Conservation (phyloP, 2,888 invertebrate genomes). For the Mechanitis mazaeus region DNA sequence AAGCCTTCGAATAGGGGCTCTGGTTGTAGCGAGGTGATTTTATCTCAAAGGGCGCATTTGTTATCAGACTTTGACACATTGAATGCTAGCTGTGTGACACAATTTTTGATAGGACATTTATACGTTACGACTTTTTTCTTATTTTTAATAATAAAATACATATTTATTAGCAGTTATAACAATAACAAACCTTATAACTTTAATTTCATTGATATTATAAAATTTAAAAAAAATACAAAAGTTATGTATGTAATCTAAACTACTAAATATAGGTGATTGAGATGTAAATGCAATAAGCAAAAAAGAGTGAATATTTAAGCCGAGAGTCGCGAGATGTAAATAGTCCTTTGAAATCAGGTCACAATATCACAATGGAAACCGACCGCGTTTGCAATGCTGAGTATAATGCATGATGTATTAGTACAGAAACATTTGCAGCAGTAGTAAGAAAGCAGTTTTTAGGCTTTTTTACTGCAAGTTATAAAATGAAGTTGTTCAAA, state of each 20-base stretch:
- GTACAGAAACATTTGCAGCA: constrained; percentile 30
- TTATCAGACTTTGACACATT: constrained; percentile 38
- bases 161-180: not conserved
- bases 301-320: constrained; percentile 15
- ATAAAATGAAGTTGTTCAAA: too few species aligned
- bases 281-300: constrained; percentile 4
- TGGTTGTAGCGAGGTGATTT: constrained; percentile 33
- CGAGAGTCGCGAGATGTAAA: constrained; percentile 36
- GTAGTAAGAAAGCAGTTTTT: constrained; percentile 9
- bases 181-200: not conserved
- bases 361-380: constrained; percentile 45
- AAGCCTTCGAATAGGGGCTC: constrained; percentile 18
- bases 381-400: constrained; percentile 36
- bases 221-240: not conserved
- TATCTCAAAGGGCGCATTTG: constrained; percentile 48
- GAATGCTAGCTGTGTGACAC: constrained; percentile 29
- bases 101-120: constrained; percentile 29
- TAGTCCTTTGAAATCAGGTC: constrained; percentile 42
- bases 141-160: not conserved
- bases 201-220: not conserved
- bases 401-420: constrained; percentile 44
- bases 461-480: not conserved
- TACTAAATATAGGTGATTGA: too few species aligned
- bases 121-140: constrained; percentile 15
- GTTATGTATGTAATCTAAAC: too few species aligned